Evolutionary conservation across 2,888 invertebrate genomes (phyloP).

Genomic region (Andrena haemorrhoa): DNA sequence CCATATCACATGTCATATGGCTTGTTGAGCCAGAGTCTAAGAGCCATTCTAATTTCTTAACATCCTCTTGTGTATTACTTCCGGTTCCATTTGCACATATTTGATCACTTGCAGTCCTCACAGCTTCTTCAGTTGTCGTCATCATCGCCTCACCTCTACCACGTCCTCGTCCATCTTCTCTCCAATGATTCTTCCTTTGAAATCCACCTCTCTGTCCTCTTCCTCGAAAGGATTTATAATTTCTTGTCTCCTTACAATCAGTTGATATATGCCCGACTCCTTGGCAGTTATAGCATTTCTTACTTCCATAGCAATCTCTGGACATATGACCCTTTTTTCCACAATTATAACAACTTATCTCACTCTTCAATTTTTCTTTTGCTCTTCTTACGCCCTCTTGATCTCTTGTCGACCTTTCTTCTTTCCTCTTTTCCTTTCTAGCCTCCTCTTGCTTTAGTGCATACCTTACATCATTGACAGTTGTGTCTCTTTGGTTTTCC

Average conservation of each 20-base stretch:
- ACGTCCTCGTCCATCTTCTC: background rate
- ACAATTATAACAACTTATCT: constrained; percentile 24
- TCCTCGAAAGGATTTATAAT: background rate
- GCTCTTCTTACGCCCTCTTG: background rate
- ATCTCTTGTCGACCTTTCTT: background rate
- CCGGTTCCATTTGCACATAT: background rate
- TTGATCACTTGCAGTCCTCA: constrained; percentile 10
- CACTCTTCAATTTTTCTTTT: constrained; percentile 8
- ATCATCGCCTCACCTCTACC: constrained; percentile 17
- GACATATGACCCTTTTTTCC: constrained; percentile 18
- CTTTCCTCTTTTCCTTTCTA: background rate
- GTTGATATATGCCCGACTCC: constrained; percentile 10
- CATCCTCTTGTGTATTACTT: background rate
- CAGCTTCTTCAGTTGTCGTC: constrained; percentile 6
- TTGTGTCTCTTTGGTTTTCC: background rate
- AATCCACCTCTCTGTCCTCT: constrained; percentile 3
- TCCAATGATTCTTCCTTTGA: background rate
- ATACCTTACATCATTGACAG: constrained; percentile 5
- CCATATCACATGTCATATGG: constrained; percentile 13
- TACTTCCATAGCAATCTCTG: background rate
- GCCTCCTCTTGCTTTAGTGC: constrained; percentile 29
- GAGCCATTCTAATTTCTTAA: constrained; percentile 1
- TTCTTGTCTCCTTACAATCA: background rate
- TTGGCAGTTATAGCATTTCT: constrained; percentile 31
- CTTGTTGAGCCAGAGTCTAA: constrained; percentile 36